Percentiles rank a stretch among this genome's conserved stretches.
Conservation (phyloP, 2,888 invertebrate genomes). For the Plemyria rubiginata region DNA sequence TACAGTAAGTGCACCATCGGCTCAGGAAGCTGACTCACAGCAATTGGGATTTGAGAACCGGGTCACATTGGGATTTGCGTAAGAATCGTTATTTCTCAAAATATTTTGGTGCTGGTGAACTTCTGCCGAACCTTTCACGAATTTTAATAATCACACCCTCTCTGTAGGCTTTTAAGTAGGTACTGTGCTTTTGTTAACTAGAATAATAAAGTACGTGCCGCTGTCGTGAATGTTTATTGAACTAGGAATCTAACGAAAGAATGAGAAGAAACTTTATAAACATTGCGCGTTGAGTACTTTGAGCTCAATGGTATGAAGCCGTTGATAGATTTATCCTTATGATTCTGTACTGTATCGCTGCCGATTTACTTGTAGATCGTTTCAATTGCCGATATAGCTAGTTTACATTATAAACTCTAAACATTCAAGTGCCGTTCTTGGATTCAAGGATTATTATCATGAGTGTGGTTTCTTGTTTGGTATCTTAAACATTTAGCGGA, state of each 20-base stretch:
- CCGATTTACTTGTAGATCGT: conserved; percentile 58
- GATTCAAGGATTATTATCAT: conserved; percentile 22
- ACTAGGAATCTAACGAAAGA: conserved; percentile 55
- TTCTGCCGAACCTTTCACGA: not conserved
- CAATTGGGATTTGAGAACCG: conserved; percentile 39
- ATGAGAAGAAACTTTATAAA: conserved; percentile 72
- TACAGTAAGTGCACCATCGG: conserved; percentile 62
- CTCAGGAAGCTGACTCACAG: conserved; percentile 67
- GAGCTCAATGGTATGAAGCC: conserved; percentile 52
- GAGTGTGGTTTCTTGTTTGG: conserved; percentile 8
- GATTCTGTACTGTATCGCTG: conserved; percentile 48
- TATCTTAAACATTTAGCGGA: conserved; percentile 3
- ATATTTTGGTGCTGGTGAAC: conserved; percentile 19
- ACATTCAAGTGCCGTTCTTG: conserved; percentile 18
- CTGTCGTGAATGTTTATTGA: conserved; percentile 59
- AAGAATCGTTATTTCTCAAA: conserved; percentile 53
- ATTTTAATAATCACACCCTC: not conserved
- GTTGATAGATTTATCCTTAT: conserved; percentile 73
- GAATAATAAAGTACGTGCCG: conserved; percentile 46
- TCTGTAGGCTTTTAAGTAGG: not conserved
- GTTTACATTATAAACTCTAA: conserved; percentile 27
- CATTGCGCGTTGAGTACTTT: conserved; percentile 56
- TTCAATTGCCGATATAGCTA: conserved; percentile 40
- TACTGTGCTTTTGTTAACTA: conserved; percentile 2
- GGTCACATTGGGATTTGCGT: conserved; percentile 56